Conservation (phyloP, 2,797 vertebrate species). For the Leptodactylus fallax region DNA sequence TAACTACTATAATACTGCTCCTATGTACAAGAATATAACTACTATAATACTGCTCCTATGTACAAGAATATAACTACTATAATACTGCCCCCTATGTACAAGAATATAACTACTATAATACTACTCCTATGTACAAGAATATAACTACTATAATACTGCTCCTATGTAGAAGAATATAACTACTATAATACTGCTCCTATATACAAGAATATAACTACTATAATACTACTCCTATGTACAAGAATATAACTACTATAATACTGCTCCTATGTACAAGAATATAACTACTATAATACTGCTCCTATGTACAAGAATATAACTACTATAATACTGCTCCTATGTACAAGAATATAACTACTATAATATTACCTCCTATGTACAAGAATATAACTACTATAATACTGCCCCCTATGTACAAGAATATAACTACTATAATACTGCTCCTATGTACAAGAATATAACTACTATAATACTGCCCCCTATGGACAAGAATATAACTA, state of each 20-base stretch:
- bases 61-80: conserved; percentile 23
- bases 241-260: conserved; percentile 4
- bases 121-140: neutral
- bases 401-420: too few relatives aligned
- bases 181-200: neutral
- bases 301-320: neutral
- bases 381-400: conserved; percentile 16
- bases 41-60: conserved; percentile 7
- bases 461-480: neutral
- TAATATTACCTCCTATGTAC: neutral
- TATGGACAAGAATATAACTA: too few relatives aligned
- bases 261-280: neutral
- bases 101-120: neutral
- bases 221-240: neutral
- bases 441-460: neutral
- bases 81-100: neutral
- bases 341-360: conserved; percentile 11
- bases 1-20: neutral
- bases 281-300: neutral
- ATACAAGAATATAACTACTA: neutral
- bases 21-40: conserved; percentile 13
- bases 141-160: neutral
- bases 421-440: conserved; percentile 9
- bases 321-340: neutral
- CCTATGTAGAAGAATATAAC: neutral